Evolutionary conservation across 1,140 invertebrate genomes (phyloP).

Genomic region (Zaprionus lachaisei): DNA sequence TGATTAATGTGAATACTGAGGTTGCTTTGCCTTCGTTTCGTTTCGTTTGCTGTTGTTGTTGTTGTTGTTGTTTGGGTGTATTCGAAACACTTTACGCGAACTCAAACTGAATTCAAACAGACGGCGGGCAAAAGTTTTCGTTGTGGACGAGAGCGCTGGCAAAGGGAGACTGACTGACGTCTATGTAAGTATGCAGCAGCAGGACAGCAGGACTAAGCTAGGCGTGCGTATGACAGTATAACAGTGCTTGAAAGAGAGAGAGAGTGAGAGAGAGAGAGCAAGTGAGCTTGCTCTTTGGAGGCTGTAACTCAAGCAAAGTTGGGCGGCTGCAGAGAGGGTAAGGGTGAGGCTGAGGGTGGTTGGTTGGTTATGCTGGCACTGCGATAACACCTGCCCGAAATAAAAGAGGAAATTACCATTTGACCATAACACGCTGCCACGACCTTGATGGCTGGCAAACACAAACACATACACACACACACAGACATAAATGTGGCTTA

Average conservation of each 20-base stretch:
- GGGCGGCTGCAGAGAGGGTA: background rate
- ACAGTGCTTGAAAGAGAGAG: slow-evolving; percentile 17
- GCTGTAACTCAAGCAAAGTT: slow-evolving; percentile 11
- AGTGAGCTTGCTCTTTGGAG: slow-evolving; percentile 27
- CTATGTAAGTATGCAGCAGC: slow-evolving; percentile 43
- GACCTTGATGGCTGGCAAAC: slow-evolving; percentile 18
- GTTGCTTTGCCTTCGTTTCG: slow-evolving; percentile 8
- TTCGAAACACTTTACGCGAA: slow-evolving; percentile 40
- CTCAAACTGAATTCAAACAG: background rate
- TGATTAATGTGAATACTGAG: slow-evolving; percentile 45
- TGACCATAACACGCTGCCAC: slow-evolving; percentile 39
- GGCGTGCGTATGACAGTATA: slow-evolving; percentile 32
- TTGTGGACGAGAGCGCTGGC: slow-evolving; percentile 63
- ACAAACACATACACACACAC: background rate
- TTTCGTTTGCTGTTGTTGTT: background rate
- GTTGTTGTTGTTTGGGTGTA: slow-evolving; percentile 3
- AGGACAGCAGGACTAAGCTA: slow-evolving; percentile 43
- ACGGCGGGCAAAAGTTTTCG: slow-evolving; percentile 20
- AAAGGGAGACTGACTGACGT: slow-evolving; percentile 67
- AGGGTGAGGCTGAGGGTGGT: background rate
- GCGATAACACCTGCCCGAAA: slow-evolving; percentile 33
- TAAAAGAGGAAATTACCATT: slow-evolving; percentile 45
- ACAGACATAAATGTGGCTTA: too few relatives aligned
- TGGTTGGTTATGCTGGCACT: background rate
- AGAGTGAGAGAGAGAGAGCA: background rate